A percentile compares a stretch with the other conserved stretches of the same genome.
Conservation (phyloP, 2,888 invertebrate genomes). For the Tanytarsus gracilentus region DNA sequence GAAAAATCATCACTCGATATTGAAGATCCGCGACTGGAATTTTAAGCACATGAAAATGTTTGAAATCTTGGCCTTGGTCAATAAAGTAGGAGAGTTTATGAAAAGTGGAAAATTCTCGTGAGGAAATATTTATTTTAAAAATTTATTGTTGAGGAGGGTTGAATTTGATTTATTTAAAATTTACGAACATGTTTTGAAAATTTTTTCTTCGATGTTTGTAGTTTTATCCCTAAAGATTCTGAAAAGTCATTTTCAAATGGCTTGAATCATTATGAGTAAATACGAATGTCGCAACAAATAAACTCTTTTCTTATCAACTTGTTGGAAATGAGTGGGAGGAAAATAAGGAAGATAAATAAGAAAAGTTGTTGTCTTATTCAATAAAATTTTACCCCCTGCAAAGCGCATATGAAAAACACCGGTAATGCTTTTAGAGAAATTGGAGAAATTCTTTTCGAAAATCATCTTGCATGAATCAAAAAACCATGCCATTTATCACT, state of each 20-base stretch:
- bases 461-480: slow-evolving; percentile 16
- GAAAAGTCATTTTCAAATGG: neutral
- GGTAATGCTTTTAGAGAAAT: slow-evolving; percentile 24
- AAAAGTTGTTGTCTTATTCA: slow-evolving; percentile 23
- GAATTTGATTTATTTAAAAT: too few relatives aligned
- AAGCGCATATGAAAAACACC: slow-evolving; percentile 4
- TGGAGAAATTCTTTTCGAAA: slow-evolving; percentile 1
- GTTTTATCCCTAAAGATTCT: neutral
- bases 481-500: slow-evolving; percentile 26
- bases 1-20: slow-evolving; percentile 26
- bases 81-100: too few relatives aligned
- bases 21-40: slow-evolving; percentile 25
- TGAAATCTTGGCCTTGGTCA: too few relatives aligned
- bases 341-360: neutral
- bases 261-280: neutral
- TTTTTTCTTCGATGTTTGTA: neutral
- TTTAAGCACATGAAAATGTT: too few relatives aligned
- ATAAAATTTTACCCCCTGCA: slow-evolving; percentile 2
- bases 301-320: too few relatives aligned
- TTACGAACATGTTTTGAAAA: too few relatives aligned
- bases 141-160: too few relatives aligned
- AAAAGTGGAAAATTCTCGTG: too few relatives aligned
- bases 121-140: too few relatives aligned
- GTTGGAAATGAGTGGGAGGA: too few relatives aligned
- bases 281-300: neutral